Evolutionary conservation across 2,113 vertebrate genomes (phyloP).

Genomic region (Mormyrus lacerda): DNA sequence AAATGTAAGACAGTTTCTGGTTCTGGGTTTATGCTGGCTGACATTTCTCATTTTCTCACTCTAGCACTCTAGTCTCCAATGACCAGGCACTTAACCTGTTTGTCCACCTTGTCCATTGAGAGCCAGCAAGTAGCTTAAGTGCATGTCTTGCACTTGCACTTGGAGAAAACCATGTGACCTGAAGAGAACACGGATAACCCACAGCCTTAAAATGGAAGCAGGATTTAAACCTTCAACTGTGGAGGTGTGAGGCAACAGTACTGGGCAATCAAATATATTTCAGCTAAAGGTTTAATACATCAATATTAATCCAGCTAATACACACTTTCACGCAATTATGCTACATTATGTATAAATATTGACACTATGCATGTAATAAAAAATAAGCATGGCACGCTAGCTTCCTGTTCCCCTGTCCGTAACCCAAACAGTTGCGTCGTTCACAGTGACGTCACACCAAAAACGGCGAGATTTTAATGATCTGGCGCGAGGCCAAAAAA

Average conservation of each 20-base stretch:
- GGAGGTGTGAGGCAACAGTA: neutral
- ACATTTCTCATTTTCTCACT: neutral
- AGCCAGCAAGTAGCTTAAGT: neutral
- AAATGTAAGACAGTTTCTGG: neutral
- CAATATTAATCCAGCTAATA: neutral
- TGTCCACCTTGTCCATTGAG: neutral
- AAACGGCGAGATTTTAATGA: neutral
- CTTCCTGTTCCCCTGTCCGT: neutral
- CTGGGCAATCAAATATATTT: neutral
- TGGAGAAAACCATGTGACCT: neutral
- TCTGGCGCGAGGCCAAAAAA: neutral
- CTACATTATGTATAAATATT: neutral
- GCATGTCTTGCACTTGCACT: conserved; percentile 1
- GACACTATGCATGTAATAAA: neutral
- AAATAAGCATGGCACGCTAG: neutral
- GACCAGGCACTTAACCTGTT: neutral
- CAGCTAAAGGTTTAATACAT: neutral
- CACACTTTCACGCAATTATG: neutral
- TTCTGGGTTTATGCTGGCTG: neutral
- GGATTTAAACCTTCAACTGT: neutral
- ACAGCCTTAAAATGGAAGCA: neutral
- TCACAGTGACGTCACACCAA: neutral
- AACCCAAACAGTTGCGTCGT: neutral
- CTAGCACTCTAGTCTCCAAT: neutral
- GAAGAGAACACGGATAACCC: neutral